A percentile compares a stretch with the other conserved stretches of the same genome.
These are phyloP conservation scores for Kryptopterus vitreolus DNA, from an alignment of 2,797 vertebrate species.

Conservation along the genomic window DNA sequence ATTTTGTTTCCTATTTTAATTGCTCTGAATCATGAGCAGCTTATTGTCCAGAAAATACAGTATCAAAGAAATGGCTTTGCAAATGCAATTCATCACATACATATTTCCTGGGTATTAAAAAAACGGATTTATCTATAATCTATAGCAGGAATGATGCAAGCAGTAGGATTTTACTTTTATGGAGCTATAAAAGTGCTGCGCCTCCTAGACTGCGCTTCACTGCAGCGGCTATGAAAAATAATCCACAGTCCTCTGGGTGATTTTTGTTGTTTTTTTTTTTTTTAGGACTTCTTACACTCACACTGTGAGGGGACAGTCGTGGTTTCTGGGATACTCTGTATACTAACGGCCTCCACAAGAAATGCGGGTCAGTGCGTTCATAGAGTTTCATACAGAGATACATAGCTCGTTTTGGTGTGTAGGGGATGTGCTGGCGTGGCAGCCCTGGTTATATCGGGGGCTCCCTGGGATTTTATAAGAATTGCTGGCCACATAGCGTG, in stretches of 20 bases:
- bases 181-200: slow-evolving; percentile 23
- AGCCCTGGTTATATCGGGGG: not conserved
- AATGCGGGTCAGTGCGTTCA: not conserved
- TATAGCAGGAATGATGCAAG: slow-evolving; percentile 37
- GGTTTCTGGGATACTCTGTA: slow-evolving; percentile 8
- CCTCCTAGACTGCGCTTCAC: slow-evolving; percentile 27
- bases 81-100: slow-evolving; percentile 17
- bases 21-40: not conserved
- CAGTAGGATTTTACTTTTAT: slow-evolving; percentile 19
- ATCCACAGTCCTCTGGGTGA: slow-evolving; percentile 10
- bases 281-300: not conserved
- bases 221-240: slow-evolving; percentile 29
- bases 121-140: slow-evolving; percentile 32
- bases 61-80: slow-evolving; percentile 26
- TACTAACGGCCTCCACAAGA: slow-evolving; percentile 5
- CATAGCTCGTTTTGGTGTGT: not conserved
- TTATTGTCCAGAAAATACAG: slow-evolving; percentile 23
- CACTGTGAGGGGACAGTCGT: slow-evolving; percentile 1
- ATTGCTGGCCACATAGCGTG: slow-evolving; percentile 70
- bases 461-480: slow-evolving; percentile 59
- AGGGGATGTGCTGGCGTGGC: slow-evolving; percentile 3
- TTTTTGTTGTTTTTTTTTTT: not conserved
- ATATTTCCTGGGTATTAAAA: slow-evolving; percentile 23
- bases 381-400: not conserved
- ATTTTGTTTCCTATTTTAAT: not conserved